Percentiles rank a stretch among this genome's conserved stretches.
phyloP scores from a whole-genome alignment of 2,113 vertebrate species.

The Hemichromis elongatus region DNA sequence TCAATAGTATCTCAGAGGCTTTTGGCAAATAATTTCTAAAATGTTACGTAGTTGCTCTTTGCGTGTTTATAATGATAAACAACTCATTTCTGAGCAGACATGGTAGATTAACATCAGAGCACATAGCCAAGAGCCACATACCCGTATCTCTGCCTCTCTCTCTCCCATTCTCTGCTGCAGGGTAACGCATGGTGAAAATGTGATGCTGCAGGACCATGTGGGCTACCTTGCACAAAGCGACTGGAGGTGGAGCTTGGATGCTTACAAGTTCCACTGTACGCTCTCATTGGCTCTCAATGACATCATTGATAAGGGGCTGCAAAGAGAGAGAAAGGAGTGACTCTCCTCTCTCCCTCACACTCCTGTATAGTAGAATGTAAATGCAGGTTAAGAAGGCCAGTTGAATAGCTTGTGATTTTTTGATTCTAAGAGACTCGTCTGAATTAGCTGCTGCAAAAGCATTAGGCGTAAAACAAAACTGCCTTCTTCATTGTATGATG shows the following conservation, averaged over 20 bases:
- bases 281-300: conserved; percentile 76
- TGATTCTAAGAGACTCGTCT: neutral
- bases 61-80: neutral
- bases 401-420: neutral
- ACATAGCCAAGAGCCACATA: conserved; percentile 10
- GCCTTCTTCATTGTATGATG: neutral
- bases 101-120: conserved; percentile 14
- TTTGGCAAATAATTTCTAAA: neutral
- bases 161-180: neutral
- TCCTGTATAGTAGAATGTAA: neutral
- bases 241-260: conserved; percentile 49
- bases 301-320: conserved; percentile 67
- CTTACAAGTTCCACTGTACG: conserved; percentile 10
- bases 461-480: neutral
- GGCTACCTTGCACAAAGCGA: conserved; percentile 34
- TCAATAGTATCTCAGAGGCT: neutral
- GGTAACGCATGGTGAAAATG: conserved; percentile 48
- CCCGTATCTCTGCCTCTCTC: neutral
- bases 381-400: neutral
- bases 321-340: conserved; percentile 28
- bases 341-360: neutral
- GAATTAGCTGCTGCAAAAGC: neutral
- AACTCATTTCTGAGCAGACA: conserved; percentile 6
- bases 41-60: neutral
- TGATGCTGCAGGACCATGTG: conserved; percentile 59